Percentiles rank a stretch among this genome's conserved stretches.
phyloP scores from a whole-genome alignment of 2,113 vertebrate genomes.

The Chauna torquata region DNA sequence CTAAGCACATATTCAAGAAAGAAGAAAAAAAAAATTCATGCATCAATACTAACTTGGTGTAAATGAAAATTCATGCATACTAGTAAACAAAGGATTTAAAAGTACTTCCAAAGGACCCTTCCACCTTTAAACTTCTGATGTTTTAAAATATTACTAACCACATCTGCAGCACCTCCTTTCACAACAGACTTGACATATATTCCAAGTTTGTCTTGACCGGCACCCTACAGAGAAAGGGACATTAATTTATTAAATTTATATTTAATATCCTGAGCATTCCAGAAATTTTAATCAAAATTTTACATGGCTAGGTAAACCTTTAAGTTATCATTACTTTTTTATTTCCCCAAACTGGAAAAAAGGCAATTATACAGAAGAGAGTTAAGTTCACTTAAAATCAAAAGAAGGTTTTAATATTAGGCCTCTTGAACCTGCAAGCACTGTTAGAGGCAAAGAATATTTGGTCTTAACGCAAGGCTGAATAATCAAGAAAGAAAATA shows the following conservation, averaged over 20 bases:
- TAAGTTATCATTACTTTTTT: not conserved
- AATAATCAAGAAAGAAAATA: not conserved
- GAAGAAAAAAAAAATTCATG: not conserved
- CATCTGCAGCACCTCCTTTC: conserved; percentile 95
- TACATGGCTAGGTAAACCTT: not conserved
- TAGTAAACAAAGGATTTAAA: not conserved
- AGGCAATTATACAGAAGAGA: not conserved
- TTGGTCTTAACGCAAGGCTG: not conserved
- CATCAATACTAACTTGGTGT: not conserved
- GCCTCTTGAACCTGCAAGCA: not conserved
- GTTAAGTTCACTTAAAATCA: not conserved
- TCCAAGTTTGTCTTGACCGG: conserved; percentile 96
- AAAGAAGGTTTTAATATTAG: not conserved
- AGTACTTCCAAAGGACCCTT: not conserved
- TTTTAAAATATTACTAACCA: conserved; percentile 79
- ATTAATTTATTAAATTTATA: not conserved
- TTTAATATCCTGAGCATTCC: not conserved
- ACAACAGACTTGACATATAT: conserved; percentile 99
- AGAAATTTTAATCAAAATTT: not conserved
- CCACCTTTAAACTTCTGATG: not conserved
- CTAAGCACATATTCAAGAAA: conserved; percentile 60
- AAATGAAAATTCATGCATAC: not conserved
- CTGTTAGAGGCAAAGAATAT: not conserved
- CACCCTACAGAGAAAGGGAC: conserved; percentile 81
- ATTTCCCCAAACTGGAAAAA: not conserved